Conservation (phyloP, 2,113 vertebrate genomes). For the Arenaria interpres region DNA sequence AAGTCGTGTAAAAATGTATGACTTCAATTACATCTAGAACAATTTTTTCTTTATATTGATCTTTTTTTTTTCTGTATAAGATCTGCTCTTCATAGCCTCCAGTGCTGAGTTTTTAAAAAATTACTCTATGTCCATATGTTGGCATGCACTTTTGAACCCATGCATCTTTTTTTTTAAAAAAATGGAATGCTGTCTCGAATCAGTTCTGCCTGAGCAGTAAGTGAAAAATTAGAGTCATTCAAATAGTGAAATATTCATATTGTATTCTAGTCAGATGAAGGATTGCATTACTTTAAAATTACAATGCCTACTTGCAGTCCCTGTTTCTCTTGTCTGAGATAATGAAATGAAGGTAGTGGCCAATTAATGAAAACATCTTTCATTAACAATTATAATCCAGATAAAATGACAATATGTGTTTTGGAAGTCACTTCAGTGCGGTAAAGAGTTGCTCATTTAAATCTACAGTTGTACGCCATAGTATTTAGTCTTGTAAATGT, state of each 20-base stretch:
- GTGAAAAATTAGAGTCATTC: conserved; percentile 15
- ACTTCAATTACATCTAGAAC: conserved; percentile 80
- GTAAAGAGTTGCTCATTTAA: not conserved
- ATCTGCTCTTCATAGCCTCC: conserved; percentile 69
- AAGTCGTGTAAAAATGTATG: conserved; percentile 81
- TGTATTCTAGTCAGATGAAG: conserved; percentile 3
- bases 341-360: conserved; percentile 41
- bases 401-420: conserved; percentile 14
- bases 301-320: not conserved
- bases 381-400: conserved; percentile 54
- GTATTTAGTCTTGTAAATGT: not conserved
- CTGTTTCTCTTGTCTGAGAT: conserved; percentile 35
- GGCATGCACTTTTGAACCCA: conserved; percentile 57
- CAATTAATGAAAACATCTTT: conserved; percentile 62
- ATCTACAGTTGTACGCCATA: not conserved
- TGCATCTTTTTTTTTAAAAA: conserved; percentile 3
- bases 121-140: conserved; percentile 67
- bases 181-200: not conserved
- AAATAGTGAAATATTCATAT: conserved; percentile 22
- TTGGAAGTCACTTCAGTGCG: not conserved
- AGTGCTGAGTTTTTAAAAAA: conserved; percentile 69
- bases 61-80: conserved; percentile 55
- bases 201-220: conserved; percentile 3
- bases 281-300: conserved; percentile 10
- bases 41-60: conserved; percentile 79